Percentiles rank a stretch among this genome's conserved stretches.
Evolutionary conservation across 2,888 invertebrate species (phyloP).

Genomic region (Chamaedrilus cognettii): DNA sequence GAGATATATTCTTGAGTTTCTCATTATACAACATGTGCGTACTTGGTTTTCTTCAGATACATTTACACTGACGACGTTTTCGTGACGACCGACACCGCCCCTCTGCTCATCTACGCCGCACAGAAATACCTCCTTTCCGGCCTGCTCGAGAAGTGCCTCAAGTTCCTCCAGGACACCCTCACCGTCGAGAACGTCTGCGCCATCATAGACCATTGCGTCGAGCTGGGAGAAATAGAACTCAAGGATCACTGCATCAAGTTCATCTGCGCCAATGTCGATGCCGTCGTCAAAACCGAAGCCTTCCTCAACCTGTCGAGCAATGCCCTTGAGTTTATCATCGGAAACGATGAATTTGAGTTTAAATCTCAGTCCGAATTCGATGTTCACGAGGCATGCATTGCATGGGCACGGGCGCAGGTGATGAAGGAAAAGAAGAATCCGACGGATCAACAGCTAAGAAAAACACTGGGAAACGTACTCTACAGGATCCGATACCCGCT

Average conservation of each 20-base stretch:
- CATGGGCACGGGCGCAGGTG: conserved; percentile 6
- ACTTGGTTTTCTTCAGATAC: conserved; percentile 26
- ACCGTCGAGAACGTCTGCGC: conserved; percentile 31
- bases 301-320: not conserved
- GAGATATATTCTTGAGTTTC: no score
- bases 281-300: conserved; percentile 12
- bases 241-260: conserved; percentile 20
- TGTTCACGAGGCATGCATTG: not conserved
- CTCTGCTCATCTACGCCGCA: conserved; percentile 40
- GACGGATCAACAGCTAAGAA: not conserved
- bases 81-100: conserved; percentile 36
- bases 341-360: not conserved
- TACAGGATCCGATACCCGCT: conserved; percentile 1
- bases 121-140: conserved; percentile 39
- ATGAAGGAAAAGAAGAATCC: not conserved
- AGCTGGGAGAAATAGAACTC: conserved; percentile 22
- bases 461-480: conserved; percentile 1
- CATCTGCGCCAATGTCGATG: conserved; percentile 23
- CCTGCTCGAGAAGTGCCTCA: conserved; percentile 36
- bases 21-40: no score
- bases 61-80: conserved; percentile 40
- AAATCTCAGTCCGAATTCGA: not conserved
- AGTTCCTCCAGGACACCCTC: conserved; percentile 35
- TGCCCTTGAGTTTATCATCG: not conserved
- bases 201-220: conserved; percentile 20